Base-by-base conservation (phyloP, 2,888 invertebrate genomes). In the Tortrix viridana region DNA sequence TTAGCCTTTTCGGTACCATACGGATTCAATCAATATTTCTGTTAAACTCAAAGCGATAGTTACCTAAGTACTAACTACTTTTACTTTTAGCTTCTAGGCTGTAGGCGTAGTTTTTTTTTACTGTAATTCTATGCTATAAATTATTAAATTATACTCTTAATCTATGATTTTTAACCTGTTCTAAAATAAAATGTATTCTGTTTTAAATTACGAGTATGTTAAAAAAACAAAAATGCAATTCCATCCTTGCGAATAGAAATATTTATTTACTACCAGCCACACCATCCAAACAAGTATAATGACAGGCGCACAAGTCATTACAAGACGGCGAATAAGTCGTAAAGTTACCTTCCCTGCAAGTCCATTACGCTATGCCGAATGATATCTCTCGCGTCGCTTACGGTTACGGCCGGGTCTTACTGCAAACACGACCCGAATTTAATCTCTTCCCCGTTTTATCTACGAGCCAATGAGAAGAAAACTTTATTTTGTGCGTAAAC, bases 401-500 rank as follows among this genome's bases (percentile, higher is more conserved):
- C 82, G 86, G 82, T 88, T 89, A 82, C 85, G 88, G 81, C 79
- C 74, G 76, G 81, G 77, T 74, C 79, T 76, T 71, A 77, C 72
- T 71, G 85, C 84, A 90, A 89, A 90, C 83, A 90, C 80, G 80
- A 77, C 74, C 82, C 80, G 82, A 83, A 86, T 89, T 89, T 89
- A 91, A 90, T 90, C 88, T 86, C 79, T 85, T 81, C 79, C 74
- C 77, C 78, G 80, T 82, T 87, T 87, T 88, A 87, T 87, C 82
- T 85, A 70, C 69, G 70, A 79, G 76, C 80, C 86, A 87, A 85
- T 86, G 87, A 84, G 84, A 87, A 85, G 85, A 86, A 89, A 89
- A 88, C 86, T 89, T 88, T 88, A 87, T 89, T 89, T 84, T 84
- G 83, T 85, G 79, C 80, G 89, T 86, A 89, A 89, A 90, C 87